Base-by-base conservation (phyloP, 2,113 vertebrate species). In the Anseranas semipalmata region DNA sequence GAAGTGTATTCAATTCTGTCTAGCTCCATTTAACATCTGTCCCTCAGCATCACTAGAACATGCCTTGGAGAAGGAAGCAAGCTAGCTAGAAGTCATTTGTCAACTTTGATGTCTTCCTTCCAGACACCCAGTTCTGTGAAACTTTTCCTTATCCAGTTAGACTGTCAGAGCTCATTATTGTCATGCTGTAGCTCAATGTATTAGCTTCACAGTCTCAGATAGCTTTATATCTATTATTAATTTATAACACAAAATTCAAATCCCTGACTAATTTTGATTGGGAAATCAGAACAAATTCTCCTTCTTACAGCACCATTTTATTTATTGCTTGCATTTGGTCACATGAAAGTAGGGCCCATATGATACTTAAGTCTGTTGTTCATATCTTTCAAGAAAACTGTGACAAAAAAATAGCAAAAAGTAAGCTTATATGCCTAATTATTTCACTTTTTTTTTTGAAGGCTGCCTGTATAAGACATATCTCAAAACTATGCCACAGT, bases 11-110 rank as follows among this genome's bases (percentile, higher is more conserved):
- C 76, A 83, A 75, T 90, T 87, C 91, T 94, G 92, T 92, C 93
- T 27, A 76, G 78, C 75, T 95, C 72, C 84, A 82, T 96, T 97
- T 97, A 97, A 92, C 83, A 93, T 93, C 92, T 96, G 93, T 90
- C 94, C 75, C 75, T 94, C 90, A 96, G 93, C 82, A 95, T 90
- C 66, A 74, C 70, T 73, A 71, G 92, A 94, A 96, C 87, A 91
- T 62, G 94, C 85, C 81, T 94, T 83, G 45, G 73, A 97, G 91
- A 93, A 94, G 83, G 62, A 89, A 90, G 60, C 35, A 78, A 90
- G 87, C 71, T 92, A 94, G 86, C 94, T 95, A 58, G 83, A 89
- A 96, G 90, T 75, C 92, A 94, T 95, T 85, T 97, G 80, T 95
- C 93, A 89, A 5, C 80, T 87, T 86, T 48, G 73, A 89, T 68